A percentile compares a stretch with the other conserved stretches of the same genome.
phyloP scores from a whole-genome alignment of 1,140 invertebrate genomes.

The Drosophila saltans region DNA sequence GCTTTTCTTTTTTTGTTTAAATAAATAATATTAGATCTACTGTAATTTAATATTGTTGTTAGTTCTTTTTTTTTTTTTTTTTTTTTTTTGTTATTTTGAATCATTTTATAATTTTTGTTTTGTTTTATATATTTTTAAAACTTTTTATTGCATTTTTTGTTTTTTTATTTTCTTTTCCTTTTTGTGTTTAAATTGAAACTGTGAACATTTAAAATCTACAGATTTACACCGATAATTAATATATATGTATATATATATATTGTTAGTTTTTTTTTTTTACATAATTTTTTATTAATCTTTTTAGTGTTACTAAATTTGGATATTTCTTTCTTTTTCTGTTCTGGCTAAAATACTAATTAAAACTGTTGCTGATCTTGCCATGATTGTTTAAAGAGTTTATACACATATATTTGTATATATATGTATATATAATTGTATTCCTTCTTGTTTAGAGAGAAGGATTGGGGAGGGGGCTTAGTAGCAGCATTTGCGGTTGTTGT shows the following conservation, averaged over 20 bases:
- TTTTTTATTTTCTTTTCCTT: conserved; percentile 44
- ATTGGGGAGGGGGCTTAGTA: conserved; percentile 49
- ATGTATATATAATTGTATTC: conserved; percentile 29
- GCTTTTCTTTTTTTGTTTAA: conserved; percentile 37
- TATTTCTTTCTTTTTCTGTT: conserved; percentile 55
- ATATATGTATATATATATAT: conserved; percentile 14
- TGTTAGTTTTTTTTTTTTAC: conserved; percentile 47
- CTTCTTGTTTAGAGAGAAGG: conserved; percentile 15
- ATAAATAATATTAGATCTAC: conserved; percentile 55
- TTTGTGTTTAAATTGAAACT: conserved; percentile 69
- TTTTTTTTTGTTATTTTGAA: conserved; percentile 62
- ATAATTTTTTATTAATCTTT: conserved; percentile 57
- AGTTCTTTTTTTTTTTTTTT: conserved; percentile 20
- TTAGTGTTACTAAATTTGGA: conserved; percentile 72
- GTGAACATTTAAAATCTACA: conserved; percentile 77
- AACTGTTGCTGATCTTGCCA: conserved; percentile 62
- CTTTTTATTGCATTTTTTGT: conserved; percentile 72
- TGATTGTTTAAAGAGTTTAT: conserved; percentile 52
- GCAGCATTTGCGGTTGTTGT: conserved; percentile 90
- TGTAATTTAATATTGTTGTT: conserved; percentile 46
- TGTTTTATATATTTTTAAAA: conserved; percentile 68
- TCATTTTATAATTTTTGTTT: conserved; percentile 57
- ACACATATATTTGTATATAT: neutral
- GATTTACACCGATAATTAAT: conserved; percentile 65
- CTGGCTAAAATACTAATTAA: conserved; percentile 79